Conservation (phyloP, 2,113 vertebrate species). For the Tetrax tetrax region DNA sequence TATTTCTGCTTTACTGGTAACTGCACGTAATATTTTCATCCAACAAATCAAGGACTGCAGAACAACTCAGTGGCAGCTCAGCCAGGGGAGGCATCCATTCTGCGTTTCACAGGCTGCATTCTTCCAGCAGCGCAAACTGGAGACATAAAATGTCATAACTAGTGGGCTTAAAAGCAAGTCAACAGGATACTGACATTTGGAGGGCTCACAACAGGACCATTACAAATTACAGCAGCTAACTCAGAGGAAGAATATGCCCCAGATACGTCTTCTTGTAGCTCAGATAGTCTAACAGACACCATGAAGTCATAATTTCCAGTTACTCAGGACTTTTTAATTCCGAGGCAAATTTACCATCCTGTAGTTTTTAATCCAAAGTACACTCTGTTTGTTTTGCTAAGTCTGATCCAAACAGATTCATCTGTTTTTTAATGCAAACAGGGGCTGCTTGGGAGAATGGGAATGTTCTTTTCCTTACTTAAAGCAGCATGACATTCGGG, state of each 20-base stretch:
- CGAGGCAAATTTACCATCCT: background rate
- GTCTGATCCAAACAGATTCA: background rate
- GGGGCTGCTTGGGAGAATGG: background rate
- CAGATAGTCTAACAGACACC: background rate
- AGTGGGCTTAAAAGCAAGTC: background rate
- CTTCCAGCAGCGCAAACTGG: background rate
- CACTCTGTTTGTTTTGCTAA: background rate
- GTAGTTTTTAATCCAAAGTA: slow-evolving; percentile 16
- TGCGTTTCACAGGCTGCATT: background rate
- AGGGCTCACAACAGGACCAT: background rate
- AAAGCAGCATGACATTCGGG: background rate
- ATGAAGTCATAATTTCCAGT: slow-evolving; percentile 36
- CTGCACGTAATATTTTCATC: rapidly evolving
- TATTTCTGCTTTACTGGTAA: rapidly evolving
- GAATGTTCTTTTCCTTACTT: background rate
- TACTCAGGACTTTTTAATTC: background rate
- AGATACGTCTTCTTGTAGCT: background rate
- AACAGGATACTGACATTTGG: slow-evolving; percentile 27
- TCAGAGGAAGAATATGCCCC: background rate
- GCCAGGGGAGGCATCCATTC: background rate
- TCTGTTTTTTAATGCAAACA: background rate
- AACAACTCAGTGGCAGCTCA: background rate
- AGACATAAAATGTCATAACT: background rate
- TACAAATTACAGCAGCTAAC: background rate
- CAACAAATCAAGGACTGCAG: background rate